phyloP scores from a whole-genome alignment of 2,888 invertebrate species.

The Clepsis dumicolana region DNA sequence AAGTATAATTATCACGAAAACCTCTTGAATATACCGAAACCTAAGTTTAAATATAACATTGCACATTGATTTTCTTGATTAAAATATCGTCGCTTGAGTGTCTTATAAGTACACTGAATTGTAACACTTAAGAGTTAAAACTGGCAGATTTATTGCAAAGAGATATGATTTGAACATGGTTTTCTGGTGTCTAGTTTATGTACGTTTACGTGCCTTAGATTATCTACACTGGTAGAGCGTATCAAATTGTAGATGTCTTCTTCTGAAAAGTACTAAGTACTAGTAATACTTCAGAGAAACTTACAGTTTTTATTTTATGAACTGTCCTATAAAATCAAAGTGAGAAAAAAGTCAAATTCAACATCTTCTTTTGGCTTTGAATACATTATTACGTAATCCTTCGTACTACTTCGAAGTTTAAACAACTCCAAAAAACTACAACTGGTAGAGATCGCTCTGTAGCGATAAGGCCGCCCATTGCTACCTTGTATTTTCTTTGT shows the following conservation, averaged over 20 bases:
- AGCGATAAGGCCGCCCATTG: no score
- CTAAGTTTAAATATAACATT: no score
- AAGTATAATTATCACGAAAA: no score
- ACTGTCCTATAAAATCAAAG: neutral
- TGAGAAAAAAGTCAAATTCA: neutral
- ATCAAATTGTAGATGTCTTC: neutral
- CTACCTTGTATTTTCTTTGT: no score
- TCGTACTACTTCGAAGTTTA: no score
- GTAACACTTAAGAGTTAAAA: neutral
- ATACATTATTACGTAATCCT: no score
- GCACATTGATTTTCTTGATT: no score
- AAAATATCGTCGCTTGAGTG: no score
- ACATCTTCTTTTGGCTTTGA: no score
- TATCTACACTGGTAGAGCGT: slow-evolving; percentile 27
- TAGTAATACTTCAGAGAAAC: neutral
- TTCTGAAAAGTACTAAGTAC: neutral
- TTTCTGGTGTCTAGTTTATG: slow-evolving; percentile 8
- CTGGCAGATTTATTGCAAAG: slow-evolving; percentile 16
- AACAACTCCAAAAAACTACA: no score
- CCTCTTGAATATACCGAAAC: no score
- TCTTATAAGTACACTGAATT: neutral
- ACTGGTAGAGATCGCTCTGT: no score
- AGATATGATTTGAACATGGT: slow-evolving; percentile 9
- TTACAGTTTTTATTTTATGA: neutral
- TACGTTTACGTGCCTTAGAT: slow-evolving; percentile 28